A percentile compares a stretch with the other conserved stretches of the same genome.
phyloP scores from a whole-genome alignment of 2,888 invertebrate species.

The Periphyllus acericola region DNA sequence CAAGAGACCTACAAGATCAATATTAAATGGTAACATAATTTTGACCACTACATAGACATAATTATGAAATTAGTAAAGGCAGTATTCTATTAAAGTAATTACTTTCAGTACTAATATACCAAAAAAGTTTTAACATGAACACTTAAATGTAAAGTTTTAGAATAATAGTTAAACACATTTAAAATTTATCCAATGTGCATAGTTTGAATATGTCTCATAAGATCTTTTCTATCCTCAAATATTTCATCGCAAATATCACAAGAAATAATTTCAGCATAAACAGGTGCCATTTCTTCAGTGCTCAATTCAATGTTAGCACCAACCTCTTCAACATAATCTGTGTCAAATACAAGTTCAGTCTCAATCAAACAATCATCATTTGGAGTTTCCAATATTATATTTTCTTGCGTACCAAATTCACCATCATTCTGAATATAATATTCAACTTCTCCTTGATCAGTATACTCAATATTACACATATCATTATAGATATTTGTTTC shows the following conservation, averaged over 20 bases:
- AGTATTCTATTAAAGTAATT: not conserved
- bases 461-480: conserved; percentile 40
- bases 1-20: not conserved
- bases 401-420: conserved; percentile 16
- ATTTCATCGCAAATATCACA: conserved; percentile 86
- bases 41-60: not conserved
- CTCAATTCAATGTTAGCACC: conserved; percentile 52
- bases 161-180: not conserved
- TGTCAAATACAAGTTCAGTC: conserved; percentile 62
- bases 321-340: conserved; percentile 58
- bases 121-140: not conserved
- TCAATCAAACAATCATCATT: conserved; percentile 63
- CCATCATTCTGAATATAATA: conserved; percentile 50
- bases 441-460: conserved; percentile 6
- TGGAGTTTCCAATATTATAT: conserved; percentile 46
- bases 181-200: conserved; percentile 53
- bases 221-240: conserved; percentile 78
- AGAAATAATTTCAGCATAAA: conserved; percentile 68
- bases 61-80: conserved; percentile 7
- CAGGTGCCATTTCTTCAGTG: conserved; percentile 36
- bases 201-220: conserved; percentile 75
- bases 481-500: not conserved
- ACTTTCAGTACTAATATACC: not conserved
- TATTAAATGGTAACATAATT: conserved; percentile 50
- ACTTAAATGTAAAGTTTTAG: not conserved